A percentile compares a stretch with the other conserved stretches of the same genome.
phyloP scores from a whole-genome alignment of 2,888 invertebrate genomes.

The Cantharis rufa region DNA sequence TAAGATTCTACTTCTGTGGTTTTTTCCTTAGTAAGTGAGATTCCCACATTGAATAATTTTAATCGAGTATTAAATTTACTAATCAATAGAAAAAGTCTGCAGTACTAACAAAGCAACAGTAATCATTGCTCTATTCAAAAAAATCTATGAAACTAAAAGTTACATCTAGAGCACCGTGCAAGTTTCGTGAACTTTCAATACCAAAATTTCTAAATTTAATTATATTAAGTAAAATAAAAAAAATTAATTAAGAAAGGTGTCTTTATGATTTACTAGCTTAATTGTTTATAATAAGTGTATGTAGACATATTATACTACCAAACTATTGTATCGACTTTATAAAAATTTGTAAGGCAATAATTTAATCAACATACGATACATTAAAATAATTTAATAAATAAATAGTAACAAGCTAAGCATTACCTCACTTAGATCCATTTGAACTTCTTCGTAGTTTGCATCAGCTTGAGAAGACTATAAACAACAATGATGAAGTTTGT shows the following conservation, averaged over 20 bases:
- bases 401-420: constrained; percentile 30
- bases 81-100: no score
- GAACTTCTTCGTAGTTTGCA: constrained; percentile 75
- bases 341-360: background rate
- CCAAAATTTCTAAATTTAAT: no score
- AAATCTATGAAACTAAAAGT: no score
- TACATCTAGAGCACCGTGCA: no score
- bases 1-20: no score
- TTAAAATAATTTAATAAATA: background rate
- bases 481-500: background rate
- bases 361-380: background rate
- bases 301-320: background rate
- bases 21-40: background rate
- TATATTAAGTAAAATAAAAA: no score
- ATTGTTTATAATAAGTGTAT: background rate
- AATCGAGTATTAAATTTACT: background rate
- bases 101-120: no score
- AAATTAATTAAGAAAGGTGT: background rate
- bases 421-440: constrained; percentile 78
- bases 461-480: constrained; percentile 48
- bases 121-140: no score
- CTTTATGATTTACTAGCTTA: background rate
- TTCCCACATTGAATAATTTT: background rate
- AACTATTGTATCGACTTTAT: background rate
- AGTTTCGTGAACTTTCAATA: no score